phyloP scores from a whole-genome alignment of 2,797 vertebrate genomes.

The Eulemur albifrons region DNA sequence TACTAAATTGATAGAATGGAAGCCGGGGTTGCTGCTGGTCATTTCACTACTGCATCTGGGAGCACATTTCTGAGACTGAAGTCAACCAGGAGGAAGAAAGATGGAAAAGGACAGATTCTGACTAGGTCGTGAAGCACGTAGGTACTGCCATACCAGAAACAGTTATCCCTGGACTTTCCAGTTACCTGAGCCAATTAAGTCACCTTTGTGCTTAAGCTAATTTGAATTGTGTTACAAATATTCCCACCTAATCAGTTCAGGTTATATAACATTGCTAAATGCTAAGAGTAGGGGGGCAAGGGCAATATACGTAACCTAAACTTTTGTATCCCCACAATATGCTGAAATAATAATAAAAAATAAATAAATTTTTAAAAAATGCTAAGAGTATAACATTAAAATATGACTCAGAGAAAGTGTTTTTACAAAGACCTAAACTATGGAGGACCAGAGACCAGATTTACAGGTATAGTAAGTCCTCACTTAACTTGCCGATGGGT shows the following conservation, averaged over 20 bases:
- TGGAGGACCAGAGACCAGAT: background rate
- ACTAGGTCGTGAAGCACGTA: background rate
- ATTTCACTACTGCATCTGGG: background rate
- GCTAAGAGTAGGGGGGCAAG: background rate
- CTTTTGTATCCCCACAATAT: too few relatives aligned
- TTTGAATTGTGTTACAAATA: background rate
- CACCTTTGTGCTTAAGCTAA: background rate
- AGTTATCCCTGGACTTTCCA: background rate
- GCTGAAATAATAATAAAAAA: too few relatives aligned
- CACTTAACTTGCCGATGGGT: background rate
- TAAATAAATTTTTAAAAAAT: background rate
- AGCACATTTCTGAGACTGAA: background rate
- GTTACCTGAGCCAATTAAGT: background rate
- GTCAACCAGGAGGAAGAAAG: background rate
- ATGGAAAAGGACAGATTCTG: background rate
- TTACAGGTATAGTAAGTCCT: background rate
- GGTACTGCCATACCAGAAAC: background rate
- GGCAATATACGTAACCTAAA: too few relatives aligned
- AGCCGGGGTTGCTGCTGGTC: background rate
- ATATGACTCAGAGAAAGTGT: background rate
- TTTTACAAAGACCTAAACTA: background rate
- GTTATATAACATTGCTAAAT: background rate
- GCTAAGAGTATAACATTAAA: background rate
- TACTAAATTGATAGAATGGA: background rate
- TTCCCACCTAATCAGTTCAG: background rate